Base-by-base conservation (phyloP, 2,888 invertebrate species). In the Aproaerema taeniolella region DNA sequence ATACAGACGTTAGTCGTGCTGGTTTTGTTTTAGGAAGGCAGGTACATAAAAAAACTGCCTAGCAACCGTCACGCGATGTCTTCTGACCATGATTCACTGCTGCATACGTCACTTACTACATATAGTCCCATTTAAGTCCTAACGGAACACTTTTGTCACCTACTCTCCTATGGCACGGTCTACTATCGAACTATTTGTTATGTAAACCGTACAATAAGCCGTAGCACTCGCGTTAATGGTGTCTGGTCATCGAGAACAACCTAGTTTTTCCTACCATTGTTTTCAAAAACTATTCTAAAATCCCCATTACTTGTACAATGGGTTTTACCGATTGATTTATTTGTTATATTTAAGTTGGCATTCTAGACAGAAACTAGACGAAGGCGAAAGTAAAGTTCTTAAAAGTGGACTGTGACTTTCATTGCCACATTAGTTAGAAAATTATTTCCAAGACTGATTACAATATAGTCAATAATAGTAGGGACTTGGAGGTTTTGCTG, bases 121-220 rank as follows among this genome's bases (percentile, higher is more conserved):
- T 29, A 15, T 37, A 55, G 45, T 42, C 52, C 56, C 61, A 63
- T 60, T 63, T 56, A 63, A 58, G 51, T 59, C 37, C 60, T 71
- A 70, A 74, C 71, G 69, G 66, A 56, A 52, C 52, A 50, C 52
- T 47, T 59, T 73, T 72, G 67, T 71, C 45, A 32, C 31, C 39
- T 50, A 49, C 51, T 56, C 45, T 39, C 50, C 52, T 57, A 57
- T 49, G 50, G 55, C 52, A 56, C 56, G 66, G 53, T 67, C 60
- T 46, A 61, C 67, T 62, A 70, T 70, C 56, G 47, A 49, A 52
- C 57, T 64, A 69, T 75, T 77, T 76, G 72, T 77, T 74, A 74
- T 71, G 67, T 73, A 72, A 77, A 77, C 64, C 53, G 53, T 58
- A 75, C 70, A 72, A 77, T 68, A 61, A 57, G 43, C 52, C 58